Base-by-base conservation (phyloP, 2,888 invertebrate species). In the Girardia tigrina region DNA sequence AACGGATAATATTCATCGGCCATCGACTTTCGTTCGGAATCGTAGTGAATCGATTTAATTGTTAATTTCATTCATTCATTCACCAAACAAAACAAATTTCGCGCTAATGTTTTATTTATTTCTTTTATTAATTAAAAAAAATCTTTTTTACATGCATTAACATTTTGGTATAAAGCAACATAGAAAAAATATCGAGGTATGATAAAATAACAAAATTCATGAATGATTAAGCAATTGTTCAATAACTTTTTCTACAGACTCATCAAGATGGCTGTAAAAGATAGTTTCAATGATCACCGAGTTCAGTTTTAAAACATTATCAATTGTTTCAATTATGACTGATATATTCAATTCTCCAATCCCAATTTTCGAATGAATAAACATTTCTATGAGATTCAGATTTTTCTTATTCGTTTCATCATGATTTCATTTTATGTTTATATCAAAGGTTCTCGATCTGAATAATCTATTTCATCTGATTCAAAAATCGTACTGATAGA, bases 211-310 rank as follows among this genome's bases (percentile, higher is more conserved):
- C 56, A 56, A n/a, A n/a, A 56, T 56, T 56, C 56, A 56, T 56
- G 56, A 56, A 56, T 56, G n/a, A 56, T 56, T 56, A 56, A 56
- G 56, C n/a, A 56, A 12, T 56, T 56, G 56, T 56, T 56, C 56
- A 56, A 56, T 56, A 8, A 56, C 56, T 12, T 56, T 56, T 16
- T 56, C 56, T 2, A 56, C 56, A 56, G 56, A 56, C n/a, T 56
- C 56, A 56, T 56, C 56, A 56, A 56, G 56, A 56, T 56, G 56
- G 23, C 56, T 56, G 56, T 56, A 56, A n/a, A 56, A 56, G 4
- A 56, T 56, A n/a, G 56, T 56, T 56, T 56, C 56, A 56, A 56
- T 56, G n/a, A 56, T 56, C 56, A 56, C 56, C n/a, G 56, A 56
- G 56, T 56, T 56, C 23, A 56, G 23, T 56, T 56, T 56, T 23